Percentiles rank a stretch among this genome's conserved stretches.
Conservation (phyloP, 2,797 vertebrate genomes). For the Eurystomus glaucurus region DNA sequence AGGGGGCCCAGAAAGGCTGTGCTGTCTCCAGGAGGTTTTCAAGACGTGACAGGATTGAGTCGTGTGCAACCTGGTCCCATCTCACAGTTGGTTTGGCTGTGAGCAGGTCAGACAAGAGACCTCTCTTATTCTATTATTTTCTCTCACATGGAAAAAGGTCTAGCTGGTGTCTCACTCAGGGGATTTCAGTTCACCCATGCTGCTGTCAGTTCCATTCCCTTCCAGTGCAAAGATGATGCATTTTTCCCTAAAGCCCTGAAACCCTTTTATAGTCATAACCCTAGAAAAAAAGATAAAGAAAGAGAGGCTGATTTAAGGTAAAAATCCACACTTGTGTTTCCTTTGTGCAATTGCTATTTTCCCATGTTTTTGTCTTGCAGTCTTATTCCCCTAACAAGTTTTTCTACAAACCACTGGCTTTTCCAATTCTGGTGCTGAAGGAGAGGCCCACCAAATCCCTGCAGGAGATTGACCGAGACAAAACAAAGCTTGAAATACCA, state of each 20-base stretch:
- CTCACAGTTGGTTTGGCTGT: neutral
- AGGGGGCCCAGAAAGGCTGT: neutral
- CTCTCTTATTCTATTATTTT: neutral
- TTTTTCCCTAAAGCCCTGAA: neutral
- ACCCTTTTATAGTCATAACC: neutral
- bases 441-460: neutral
- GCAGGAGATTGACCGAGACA: neutral
- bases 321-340: neutral
- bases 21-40: neutral
- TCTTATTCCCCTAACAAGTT: neutral
- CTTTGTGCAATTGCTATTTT: neutral
- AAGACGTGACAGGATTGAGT: fast-evolving
- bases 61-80: neutral
- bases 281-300: neutral
- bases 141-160: neutral
- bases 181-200: neutral
- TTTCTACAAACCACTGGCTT: neutral
- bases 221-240: neutral
- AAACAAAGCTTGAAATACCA: neutral
- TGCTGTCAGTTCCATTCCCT: neutral
- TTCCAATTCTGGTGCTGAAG: neutral
- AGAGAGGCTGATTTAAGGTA: neutral
- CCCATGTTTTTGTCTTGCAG: neutral
- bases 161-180: neutral
- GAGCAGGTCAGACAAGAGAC: neutral